Conservation (phyloP, 2,113 vertebrate species). For the Naja naja region DNA sequence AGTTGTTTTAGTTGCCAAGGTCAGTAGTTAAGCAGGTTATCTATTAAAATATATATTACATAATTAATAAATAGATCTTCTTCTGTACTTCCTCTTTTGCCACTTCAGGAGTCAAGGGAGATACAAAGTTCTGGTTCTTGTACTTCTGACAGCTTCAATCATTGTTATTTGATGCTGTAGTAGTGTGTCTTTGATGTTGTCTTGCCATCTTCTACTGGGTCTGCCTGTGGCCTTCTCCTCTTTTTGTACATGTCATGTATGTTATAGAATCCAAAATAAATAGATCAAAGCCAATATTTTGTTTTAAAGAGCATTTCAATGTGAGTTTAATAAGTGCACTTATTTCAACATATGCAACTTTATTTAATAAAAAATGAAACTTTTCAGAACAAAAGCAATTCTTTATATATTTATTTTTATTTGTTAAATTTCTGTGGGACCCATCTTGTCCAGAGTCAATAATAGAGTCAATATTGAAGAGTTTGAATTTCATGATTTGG, state of each 20-base stretch:
- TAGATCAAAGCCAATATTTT: not conserved
- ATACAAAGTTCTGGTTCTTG: too few species aligned
- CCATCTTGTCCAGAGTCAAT: not conserved
- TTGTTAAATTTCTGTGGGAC: not conserved
- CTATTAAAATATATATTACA: not conserved
- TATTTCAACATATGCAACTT: fast-evolving
- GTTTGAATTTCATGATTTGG: not conserved
- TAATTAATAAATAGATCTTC: not conserved
- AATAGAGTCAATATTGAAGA: too few species aligned
- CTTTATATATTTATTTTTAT: not conserved
- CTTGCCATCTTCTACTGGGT: too few species aligned
- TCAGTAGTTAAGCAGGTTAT: not conserved
- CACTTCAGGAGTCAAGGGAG: too few species aligned
- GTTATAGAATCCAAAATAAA: not conserved
- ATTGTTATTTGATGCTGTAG: too few species aligned
- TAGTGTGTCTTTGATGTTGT: too few species aligned
- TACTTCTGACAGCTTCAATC: too few species aligned
- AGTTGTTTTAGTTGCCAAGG: constrained; percentile 7
- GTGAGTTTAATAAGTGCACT: fast-evolving
- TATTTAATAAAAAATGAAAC: not conserved
- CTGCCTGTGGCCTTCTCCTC: too few species aligned
- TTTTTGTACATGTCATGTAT: not conserved
- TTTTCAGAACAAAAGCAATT: not conserved
- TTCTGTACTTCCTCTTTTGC: too few species aligned
- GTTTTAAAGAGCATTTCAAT: not conserved